These are phyloP conservation scores for Myotis yumanensis DNA, from an alignment of 2,113 vertebrate genomes.

Conservation along the genomic window DNA sequence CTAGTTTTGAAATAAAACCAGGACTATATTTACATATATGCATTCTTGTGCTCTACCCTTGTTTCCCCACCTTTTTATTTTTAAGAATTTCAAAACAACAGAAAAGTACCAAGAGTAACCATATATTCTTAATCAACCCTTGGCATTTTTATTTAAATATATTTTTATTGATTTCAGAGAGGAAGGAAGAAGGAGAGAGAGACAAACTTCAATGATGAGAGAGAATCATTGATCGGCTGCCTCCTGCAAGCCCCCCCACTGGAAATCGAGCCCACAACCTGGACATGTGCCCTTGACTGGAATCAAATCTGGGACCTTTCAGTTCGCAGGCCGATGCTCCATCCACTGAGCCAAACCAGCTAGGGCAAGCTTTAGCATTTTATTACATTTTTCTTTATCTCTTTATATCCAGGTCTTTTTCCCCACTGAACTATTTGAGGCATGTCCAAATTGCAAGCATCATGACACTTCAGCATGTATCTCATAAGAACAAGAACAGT, in stretches of 20 bases:
- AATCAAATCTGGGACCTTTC: too few species aligned
- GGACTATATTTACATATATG: neutral
- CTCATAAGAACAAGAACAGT: neutral
- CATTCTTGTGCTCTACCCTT: neutral
- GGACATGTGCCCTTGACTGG: too few species aligned
- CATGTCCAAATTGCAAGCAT: neutral
- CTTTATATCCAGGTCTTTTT: neutral
- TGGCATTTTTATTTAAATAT: neutral
- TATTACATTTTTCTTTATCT: constrained; percentile 16
- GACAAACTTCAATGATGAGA: too few species aligned
- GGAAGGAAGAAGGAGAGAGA: too few species aligned
- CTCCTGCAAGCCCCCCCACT: too few species aligned
- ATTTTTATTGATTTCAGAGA: too few species aligned
- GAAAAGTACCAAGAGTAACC: neutral
- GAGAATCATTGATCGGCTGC: too few species aligned
- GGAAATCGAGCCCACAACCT: too few species aligned
- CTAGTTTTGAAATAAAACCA: neutral
- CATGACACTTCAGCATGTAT: neutral
- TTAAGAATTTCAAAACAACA: neutral
- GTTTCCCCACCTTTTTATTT: neutral
- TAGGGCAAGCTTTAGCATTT: neutral
- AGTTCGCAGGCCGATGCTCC: too few species aligned
- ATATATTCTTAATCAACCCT: neutral
- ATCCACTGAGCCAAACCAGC: too few species aligned
- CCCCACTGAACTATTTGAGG: neutral